Evolutionary conservation across 2,797 vertebrate species (phyloP).

Genomic region (Sebastes hubbsi): DNA sequence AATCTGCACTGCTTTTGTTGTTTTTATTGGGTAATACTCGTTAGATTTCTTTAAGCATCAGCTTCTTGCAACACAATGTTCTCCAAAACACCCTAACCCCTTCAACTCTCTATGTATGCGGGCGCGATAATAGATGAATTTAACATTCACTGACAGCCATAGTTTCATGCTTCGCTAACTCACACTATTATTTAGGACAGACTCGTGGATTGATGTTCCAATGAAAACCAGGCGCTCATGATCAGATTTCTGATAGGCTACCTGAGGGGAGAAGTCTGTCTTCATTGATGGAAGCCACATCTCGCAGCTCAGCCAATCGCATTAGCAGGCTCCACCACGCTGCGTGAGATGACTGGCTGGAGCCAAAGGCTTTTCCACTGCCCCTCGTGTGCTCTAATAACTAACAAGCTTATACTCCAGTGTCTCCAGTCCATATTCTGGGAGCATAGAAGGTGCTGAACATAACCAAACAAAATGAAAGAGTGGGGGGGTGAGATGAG

Average conservation of each 20-base stretch:
- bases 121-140: constrained; percentile 48
- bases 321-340: constrained; percentile 58
- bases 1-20: neutral
- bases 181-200: constrained; percentile 62
- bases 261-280: constrained; percentile 64
- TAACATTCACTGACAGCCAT: constrained; percentile 60
- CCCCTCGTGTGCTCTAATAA: constrained; percentile 44
- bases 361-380: constrained; percentile 45
- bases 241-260: constrained; percentile 65
- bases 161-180: constrained; percentile 66
- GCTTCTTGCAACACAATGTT: neutral
- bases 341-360: constrained; percentile 23
- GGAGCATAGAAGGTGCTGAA: constrained; percentile 2
- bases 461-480: constrained; percentile 21
- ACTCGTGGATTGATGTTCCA: constrained; percentile 62
- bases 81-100: neutral
- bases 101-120: neutral
- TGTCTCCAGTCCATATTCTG: constrained; percentile 33
- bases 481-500: neutral
- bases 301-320: constrained; percentile 45
- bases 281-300: constrained; percentile 53
- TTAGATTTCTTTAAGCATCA: neutral
- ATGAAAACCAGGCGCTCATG: constrained; percentile 50
- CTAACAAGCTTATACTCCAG: constrained; percentile 31
- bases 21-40: neutral